Conservation (phyloP, 1,140 invertebrate genomes). For the Anoplolepis gracilipes region DNA sequence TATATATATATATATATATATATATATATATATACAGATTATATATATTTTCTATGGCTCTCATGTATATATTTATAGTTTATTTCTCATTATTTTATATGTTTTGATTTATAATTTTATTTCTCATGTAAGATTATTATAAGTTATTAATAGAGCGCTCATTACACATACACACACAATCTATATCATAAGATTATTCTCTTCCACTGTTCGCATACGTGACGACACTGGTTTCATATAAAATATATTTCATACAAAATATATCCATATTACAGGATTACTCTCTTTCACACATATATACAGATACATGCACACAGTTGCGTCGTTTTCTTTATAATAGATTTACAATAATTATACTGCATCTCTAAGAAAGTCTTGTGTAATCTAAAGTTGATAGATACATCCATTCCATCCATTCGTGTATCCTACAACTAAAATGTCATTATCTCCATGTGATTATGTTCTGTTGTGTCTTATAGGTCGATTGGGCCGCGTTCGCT, state of each 20-base stretch:
- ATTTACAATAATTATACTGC: neutral
- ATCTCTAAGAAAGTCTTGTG: neutral
- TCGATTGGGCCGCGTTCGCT: slow-evolving; percentile 98
- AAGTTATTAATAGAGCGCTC: neutral
- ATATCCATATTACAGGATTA: too few species aligned
- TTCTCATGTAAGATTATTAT: neutral
- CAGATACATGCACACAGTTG: neutral
- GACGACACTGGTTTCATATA: too few species aligned
- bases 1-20: neutral
- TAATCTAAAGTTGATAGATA: neutral
- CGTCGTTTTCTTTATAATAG: neutral
- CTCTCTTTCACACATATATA: too few species aligned
- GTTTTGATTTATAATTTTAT: neutral
- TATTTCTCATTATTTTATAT: neutral
- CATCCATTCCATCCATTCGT: neutral
- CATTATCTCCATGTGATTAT: neutral
- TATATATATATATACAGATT: neutral
- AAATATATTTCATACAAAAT: too few species aligned
- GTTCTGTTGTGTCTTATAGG: slow-evolving; percentile 80
- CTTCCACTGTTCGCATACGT: too few species aligned
- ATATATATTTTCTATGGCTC: neutral
- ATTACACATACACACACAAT: neutral
- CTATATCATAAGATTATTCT: too few species aligned
- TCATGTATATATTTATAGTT: neutral
- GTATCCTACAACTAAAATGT: neutral